Conservation (phyloP, 2,113 vertebrate genomes). For the Gorsachius goisagi region DNA sequence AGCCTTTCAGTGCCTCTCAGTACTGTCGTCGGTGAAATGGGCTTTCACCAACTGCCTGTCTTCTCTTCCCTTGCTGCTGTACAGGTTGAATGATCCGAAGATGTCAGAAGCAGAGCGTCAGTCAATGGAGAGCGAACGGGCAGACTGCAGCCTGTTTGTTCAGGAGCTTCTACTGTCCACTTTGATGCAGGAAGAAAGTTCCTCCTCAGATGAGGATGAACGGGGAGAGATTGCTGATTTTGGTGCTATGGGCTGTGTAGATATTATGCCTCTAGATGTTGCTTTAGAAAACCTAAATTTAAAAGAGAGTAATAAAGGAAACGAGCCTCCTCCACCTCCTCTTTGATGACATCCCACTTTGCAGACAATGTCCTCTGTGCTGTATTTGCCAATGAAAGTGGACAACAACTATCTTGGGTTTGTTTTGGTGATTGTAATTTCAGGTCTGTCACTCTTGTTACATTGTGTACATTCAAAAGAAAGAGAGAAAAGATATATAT, state of each 20-base stretch:
- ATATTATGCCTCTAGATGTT: conserved; percentile 99
- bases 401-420: conserved; percentile 89
- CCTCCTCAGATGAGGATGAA: conserved; percentile 97
- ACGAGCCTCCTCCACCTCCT: conserved; percentile 98
- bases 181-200: conserved; percentile 95
- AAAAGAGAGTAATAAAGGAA: conserved; percentile 94
- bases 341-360: conserved; percentile 96
- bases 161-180: conserved; percentile 98
- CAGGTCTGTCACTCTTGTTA: conserved; percentile 99
- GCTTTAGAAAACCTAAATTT: conserved; percentile 99
- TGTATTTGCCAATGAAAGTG: conserved; percentile 99
- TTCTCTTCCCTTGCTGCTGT: neutral
- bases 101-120: conserved; percentile 95
- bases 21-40: accelerated
- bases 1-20: accelerated
- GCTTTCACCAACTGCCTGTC: neutral
- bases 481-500: conserved; percentile 92
- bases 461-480: conserved; percentile 98
- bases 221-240: conserved; percentile 96
- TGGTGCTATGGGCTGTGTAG: conserved; percentile 99
- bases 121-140: conserved; percentile 90
- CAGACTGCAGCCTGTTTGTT: conserved; percentile 96
- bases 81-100: conserved; percentile 97
- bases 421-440: conserved; percentile 99
- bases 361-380: conserved; percentile 99